Percentiles rank a stretch among this genome's conserved stretches.
Evolutionary conservation across 2,797 vertebrate genomes (phyloP).

Genomic region (Sphenopsis melanotis): DNA sequence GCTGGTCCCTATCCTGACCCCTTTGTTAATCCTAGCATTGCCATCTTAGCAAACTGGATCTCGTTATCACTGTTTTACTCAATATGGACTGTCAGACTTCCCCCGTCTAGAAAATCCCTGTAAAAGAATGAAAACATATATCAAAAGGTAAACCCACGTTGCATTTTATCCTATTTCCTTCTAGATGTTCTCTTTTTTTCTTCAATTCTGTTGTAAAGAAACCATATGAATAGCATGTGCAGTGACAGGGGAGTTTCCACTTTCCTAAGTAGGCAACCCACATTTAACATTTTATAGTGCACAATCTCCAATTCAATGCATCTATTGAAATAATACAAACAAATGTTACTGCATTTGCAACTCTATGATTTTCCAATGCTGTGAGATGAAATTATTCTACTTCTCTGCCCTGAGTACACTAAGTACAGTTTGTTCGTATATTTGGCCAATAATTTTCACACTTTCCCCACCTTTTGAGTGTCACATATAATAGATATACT

Average conservation of each 20-base stretch:
- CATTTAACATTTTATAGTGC: background rate
- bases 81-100: background rate
- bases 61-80: background rate
- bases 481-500: background rate
- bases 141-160: background rate
- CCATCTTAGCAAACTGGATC: background rate
- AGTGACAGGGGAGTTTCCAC: background rate
- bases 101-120: background rate
- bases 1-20: background rate
- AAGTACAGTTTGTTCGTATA: background rate
- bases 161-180: background rate
- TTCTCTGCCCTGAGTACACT: background rate
- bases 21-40: background rate
- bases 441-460: background rate
- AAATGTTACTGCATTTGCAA: background rate
- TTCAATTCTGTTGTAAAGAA: background rate
- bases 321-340: background rate
- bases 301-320: background rate
- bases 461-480: background rate
- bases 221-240: accelerated
- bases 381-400: background rate
- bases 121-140: background rate
- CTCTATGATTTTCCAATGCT: background rate
- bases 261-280: background rate
- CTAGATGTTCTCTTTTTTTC: background rate